These are phyloP conservation scores for Neogale vison DNA, from an alignment of 2,113 vertebrate genomes.

Conservation along the genomic window DNA sequence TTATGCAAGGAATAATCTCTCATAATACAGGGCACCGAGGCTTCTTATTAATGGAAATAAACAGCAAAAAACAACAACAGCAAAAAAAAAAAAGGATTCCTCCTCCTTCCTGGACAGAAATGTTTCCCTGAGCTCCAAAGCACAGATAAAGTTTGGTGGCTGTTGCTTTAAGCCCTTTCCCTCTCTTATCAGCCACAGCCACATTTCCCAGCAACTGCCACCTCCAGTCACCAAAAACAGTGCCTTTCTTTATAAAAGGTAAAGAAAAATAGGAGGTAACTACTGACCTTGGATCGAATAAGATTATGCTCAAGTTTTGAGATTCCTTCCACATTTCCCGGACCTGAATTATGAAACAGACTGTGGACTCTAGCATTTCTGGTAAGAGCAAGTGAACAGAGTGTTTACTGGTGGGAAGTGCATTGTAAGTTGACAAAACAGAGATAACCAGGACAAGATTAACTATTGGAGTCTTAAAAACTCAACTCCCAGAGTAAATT, in stretches of 20 bases:
- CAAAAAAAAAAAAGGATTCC: not conserved
- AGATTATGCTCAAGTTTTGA: not conserved
- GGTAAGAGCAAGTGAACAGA: not conserved
- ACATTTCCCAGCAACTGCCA: constrained; percentile 27
- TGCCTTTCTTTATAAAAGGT: not conserved
- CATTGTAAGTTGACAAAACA: not conserved
- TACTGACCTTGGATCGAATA: not conserved
- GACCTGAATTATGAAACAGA: not conserved
- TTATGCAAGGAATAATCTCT: constrained; percentile 44
- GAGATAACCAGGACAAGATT: not conserved
- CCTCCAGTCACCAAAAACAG: not conserved
- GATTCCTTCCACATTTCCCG: not conserved
- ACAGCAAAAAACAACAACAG: not conserved
- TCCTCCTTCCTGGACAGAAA: not conserved
- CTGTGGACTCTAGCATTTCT: not conserved
- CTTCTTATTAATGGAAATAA: constrained; percentile 46
- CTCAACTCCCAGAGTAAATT: not conserved
- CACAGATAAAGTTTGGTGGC: not conserved
- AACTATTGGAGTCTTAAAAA: not conserved
- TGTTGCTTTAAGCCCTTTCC: not conserved
- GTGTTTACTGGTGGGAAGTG: not conserved
- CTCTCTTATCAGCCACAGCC: constrained; percentile 22
- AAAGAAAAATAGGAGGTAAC: not conserved
- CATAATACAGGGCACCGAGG: not conserved
- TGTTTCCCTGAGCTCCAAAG: constrained; percentile 6